A percentile compares a stretch with the other conserved stretches of the same genome.
phyloP scores from a whole-genome alignment of 2,888 invertebrate genomes.

The Drosophila kambysellisi region DNA sequence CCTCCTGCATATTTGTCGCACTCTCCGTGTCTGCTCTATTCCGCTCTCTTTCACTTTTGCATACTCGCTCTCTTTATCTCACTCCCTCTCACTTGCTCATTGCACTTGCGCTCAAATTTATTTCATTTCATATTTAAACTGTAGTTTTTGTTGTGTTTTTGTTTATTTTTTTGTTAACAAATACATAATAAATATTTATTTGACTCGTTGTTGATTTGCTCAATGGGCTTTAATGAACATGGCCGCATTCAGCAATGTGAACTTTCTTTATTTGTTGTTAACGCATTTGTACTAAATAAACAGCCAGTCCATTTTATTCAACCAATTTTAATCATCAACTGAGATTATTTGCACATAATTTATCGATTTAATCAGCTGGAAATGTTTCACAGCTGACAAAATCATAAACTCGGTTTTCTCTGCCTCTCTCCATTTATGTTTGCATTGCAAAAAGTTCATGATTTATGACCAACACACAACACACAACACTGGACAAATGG shows the following conservation, averaged over 20 bases:
- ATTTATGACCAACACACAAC: slow-evolving; percentile 55
- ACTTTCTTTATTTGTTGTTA: slow-evolving; percentile 48
- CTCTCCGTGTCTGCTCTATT: slow-evolving; percentile 62
- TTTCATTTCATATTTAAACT: slow-evolving; percentile 48
- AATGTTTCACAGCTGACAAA: slow-evolving; percentile 79
- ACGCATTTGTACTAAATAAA: slow-evolving; percentile 52
- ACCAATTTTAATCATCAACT: slow-evolving; percentile 60
- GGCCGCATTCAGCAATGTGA: slow-evolving; percentile 13
- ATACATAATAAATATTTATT: slow-evolving; percentile 51
- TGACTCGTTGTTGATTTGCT: slow-evolving; percentile 51
- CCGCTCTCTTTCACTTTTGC: slow-evolving; percentile 14
- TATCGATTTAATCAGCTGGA: slow-evolving; percentile 78
- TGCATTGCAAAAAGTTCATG: slow-evolving; percentile 68
- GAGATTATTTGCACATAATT: slow-evolving; percentile 73
- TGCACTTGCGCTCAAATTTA: slow-evolving; percentile 58
- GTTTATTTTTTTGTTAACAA: slow-evolving; percentile 17
- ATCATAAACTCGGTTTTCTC: slow-evolving; percentile 66
- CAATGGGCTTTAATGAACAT: slow-evolving; percentile 67
- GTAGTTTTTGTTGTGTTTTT: slow-evolving; percentile 25
- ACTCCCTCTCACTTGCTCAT: slow-evolving; percentile 25
- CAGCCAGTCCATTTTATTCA: slow-evolving; percentile 41
- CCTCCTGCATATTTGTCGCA: slow-evolving; percentile 77
- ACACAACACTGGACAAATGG: slow-evolving; percentile 23
- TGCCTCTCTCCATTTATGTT: slow-evolving; percentile 44
- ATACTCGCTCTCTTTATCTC: slow-evolving; percentile 11